phyloP scores from a whole-genome alignment of 1,140 invertebrate genomes.

The Zeugodacus cucurbitae region DNA sequence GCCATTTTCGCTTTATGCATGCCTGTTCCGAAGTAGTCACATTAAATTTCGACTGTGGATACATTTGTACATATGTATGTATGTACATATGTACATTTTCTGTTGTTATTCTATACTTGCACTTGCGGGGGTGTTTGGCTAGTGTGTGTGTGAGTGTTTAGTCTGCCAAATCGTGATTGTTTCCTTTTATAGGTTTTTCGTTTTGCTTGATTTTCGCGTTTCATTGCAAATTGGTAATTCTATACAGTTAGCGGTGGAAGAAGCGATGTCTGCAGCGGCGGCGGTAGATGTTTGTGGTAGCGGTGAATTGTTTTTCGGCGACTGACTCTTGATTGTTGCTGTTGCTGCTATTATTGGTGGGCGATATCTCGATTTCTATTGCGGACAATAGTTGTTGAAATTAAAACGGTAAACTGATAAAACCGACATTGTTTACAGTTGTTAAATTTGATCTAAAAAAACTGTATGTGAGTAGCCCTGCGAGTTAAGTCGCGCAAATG shows the following conservation, averaged over 20 bases:
- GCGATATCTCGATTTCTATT: constrained; percentile 46
- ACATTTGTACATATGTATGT: background rate
- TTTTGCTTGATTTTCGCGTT: constrained; percentile 10
- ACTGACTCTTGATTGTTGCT: constrained; percentile 16
- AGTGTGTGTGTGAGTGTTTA: background rate
- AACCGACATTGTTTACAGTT: constrained; percentile 44
- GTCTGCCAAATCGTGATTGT: constrained; percentile 13
- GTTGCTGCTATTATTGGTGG: constrained; percentile 46
- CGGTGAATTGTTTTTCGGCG: background rate
- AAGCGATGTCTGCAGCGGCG: background rate
- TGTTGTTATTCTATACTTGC: background rate
- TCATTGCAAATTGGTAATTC: constrained; percentile 62
- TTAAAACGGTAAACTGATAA: constrained; percentile 51
- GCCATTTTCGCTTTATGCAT: background rate
- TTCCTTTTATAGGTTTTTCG: background rate
- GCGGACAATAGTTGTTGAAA: constrained; percentile 56
- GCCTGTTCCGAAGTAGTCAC: background rate
- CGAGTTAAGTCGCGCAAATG: background rate
- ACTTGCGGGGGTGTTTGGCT: background rate
- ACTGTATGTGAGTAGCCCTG: background rate
- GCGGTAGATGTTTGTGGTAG: background rate
- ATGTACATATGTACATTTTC: background rate
- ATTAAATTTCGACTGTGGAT: background rate
- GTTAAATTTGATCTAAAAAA: constrained; percentile 12
- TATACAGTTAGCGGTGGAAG: constrained; percentile 57